A percentile compares a stretch with the other conserved stretches of the same genome.
phyloP scores from a whole-genome alignment of 1,140 invertebrate genomes.

The Drosophila elegans region DNA sequence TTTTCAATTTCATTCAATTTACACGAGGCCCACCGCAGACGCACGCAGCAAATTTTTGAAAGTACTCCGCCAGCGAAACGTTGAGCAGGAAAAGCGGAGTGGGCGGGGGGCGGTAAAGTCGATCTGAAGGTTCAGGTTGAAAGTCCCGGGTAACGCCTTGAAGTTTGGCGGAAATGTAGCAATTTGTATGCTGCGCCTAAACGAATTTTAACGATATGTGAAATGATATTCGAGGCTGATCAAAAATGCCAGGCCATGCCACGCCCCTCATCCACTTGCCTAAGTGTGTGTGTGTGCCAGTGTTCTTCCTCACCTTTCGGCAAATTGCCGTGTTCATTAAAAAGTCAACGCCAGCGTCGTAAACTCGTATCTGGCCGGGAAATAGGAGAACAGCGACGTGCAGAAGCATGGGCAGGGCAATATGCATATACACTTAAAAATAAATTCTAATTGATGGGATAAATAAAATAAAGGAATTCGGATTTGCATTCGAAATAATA shows the following conservation, averaged over 20 bases:
- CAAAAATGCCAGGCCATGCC: constrained; percentile 68
- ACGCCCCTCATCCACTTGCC: constrained; percentile 5
- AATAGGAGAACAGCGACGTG: constrained; percentile 21
- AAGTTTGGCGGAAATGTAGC: constrained; percentile 80
- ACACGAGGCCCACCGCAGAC: constrained; percentile 68
- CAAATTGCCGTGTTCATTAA: constrained; percentile 81
- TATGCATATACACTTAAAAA: constrained; percentile 60
- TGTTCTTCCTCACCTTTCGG: constrained; percentile 64
- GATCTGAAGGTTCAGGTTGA: constrained; percentile 5
- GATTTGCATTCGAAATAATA: no score
- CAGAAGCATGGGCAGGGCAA: constrained; percentile 22
- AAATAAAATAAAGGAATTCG: no score
- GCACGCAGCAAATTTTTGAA: constrained; percentile 70
- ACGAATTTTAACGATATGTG: constrained; percentile 84
- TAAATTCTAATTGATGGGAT: constrained; percentile 13
- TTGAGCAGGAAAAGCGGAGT: background rate
- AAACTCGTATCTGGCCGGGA: constrained; percentile 51
- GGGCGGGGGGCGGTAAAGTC: background rate
- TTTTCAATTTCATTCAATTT: constrained; percentile 84
- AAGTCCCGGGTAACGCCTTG: constrained; percentile 36
- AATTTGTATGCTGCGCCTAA: constrained; percentile 83
- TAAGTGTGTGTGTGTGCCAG: constrained; percentile 17
- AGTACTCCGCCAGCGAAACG: constrained; percentile 42
- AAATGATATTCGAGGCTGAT: constrained; percentile 82
- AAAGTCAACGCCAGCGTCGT: constrained; percentile 76